phyloP scores from a whole-genome alignment of 2,888 invertebrate species.

The Cryptus armator region DNA sequence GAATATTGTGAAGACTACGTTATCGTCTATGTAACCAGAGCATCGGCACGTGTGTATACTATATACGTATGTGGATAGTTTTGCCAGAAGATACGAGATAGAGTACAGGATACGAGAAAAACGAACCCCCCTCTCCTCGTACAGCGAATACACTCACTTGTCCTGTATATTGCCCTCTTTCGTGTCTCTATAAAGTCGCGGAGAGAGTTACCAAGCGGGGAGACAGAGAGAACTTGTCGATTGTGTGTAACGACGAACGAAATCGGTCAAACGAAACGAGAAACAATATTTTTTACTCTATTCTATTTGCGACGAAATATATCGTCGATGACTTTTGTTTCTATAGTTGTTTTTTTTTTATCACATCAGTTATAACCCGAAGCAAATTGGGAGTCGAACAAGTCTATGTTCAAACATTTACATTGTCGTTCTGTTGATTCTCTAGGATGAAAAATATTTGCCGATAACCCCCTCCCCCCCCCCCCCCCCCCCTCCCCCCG shows the following conservation, averaged over 20 bases:
- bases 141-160: slow-evolving; percentile 19
- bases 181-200: slow-evolving; percentile 24
- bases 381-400: not conserved
- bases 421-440: slow-evolving; percentile 1
- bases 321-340: slow-evolving; percentile 6
- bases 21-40: slow-evolving; percentile 23
- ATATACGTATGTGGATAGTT: slow-evolving; percentile 9
- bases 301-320: not conserved
- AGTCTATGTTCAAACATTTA: slow-evolving; percentile 22
- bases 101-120: slow-evolving; percentile 51
- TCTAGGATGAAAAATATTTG: not conserved
- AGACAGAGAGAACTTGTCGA: slow-evolving; percentile 32
- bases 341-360: not conserved
- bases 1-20: slow-evolving; percentile 47
- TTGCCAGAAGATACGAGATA: slow-evolving; percentile 31
- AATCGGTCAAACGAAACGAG: slow-evolving; percentile 62
- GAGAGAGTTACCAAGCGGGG: not conserved
- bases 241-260: slow-evolving; percentile 52
- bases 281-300: slow-evolving; percentile 45
- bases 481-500: no score
- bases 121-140: slow-evolving; percentile 15
- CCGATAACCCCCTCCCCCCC: not conserved
- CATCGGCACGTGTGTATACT: not conserved
- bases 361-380: slow-evolving; percentile 6
- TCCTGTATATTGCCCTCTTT: slow-evolving; percentile 36